Evolutionary conservation across 2,113 vertebrate genomes (phyloP).

Genomic region (Tychaedon coryphoeus): DNA sequence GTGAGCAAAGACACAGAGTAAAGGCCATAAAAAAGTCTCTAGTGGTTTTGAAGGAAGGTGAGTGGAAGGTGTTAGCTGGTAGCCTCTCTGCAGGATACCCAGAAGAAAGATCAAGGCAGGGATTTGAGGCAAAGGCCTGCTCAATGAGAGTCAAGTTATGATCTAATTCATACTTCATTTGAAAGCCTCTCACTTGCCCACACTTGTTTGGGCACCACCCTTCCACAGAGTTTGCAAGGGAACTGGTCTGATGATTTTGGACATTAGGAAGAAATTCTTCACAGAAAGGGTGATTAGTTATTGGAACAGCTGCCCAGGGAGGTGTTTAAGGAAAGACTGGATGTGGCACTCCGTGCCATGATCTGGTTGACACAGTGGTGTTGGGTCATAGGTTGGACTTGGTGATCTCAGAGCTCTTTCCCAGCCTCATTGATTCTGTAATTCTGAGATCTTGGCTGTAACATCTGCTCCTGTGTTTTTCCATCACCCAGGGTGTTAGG

Average conservation of each 20-base stretch:
- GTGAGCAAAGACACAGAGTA: background rate
- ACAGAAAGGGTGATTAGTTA: background rate
- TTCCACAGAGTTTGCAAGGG: background rate
- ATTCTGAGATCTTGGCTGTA: background rate
- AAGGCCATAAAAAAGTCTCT: background rate
- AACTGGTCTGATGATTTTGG: background rate
- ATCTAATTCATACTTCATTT: background rate
- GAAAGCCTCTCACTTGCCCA: background rate
- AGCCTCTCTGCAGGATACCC: background rate
- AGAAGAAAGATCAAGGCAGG: background rate
- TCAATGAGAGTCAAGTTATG: background rate
- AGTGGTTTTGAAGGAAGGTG: background rate
- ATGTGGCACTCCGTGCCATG: accelerated
- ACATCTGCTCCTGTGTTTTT: background rate
- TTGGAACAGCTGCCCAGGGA: background rate
- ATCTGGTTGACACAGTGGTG: background rate
- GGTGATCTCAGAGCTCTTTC: background rate
- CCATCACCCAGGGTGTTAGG: background rate
- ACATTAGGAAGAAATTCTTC: background rate
- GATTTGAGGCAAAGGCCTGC: background rate
- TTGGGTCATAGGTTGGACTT: background rate
- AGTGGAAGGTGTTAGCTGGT: background rate
- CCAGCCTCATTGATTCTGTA: background rate
- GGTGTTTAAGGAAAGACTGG: background rate
- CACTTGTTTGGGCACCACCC: background rate